Evolutionary conservation across 2,888 invertebrate species (phyloP), one percentile per base, ranked within the genome.

Genomic region (Nemoura dubitans): DNA sequence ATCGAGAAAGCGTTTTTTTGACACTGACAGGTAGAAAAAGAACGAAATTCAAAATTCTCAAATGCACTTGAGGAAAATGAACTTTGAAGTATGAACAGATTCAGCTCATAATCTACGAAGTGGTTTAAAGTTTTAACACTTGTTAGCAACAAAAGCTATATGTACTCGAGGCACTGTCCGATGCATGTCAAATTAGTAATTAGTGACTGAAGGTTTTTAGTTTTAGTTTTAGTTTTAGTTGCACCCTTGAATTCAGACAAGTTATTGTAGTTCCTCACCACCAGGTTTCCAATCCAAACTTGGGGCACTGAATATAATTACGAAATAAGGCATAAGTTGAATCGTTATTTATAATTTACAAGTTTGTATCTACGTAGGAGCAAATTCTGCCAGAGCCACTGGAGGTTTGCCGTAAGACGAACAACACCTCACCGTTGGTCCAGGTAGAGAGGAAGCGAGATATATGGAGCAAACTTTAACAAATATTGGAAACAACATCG

Each of bases 291-390:
- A 36, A 36, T 36, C 36, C 36, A 36, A 36, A 10, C 36, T 36
- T 36, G 3, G 36, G 10, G 36, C 36, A 36, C 5, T 36, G 10
- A 36, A 36, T 36, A 59, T 78, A 30, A 30, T 81, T 81, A 81
- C 28, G 26, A 81, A 29, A 81, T 30, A 5, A n/a, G 30, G 30
- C 81, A 30, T 7, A 81, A 28, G 29, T 81, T 81, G n/a, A n/a
- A 30, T 81, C 81, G 81, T 81, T 81, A 30, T 81, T 81, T 30
- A 81, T 81, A 81, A 81, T 30, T 81, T 81, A 28, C 81, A 30
- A 81, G 81, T 81, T 30, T 30, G 30, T 26, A 21, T 59, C n/a
- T n/a, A n/a, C n/a, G 59, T 59, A 21, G 21, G 14, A 59, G 59
- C 6, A 59, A 59, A 59, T 59, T 59, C 59, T 59, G 21, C 59